Evolutionary conservation across 1,140 invertebrate genomes (phyloP).

Genomic region (Batillaria attramentaria): DNA sequence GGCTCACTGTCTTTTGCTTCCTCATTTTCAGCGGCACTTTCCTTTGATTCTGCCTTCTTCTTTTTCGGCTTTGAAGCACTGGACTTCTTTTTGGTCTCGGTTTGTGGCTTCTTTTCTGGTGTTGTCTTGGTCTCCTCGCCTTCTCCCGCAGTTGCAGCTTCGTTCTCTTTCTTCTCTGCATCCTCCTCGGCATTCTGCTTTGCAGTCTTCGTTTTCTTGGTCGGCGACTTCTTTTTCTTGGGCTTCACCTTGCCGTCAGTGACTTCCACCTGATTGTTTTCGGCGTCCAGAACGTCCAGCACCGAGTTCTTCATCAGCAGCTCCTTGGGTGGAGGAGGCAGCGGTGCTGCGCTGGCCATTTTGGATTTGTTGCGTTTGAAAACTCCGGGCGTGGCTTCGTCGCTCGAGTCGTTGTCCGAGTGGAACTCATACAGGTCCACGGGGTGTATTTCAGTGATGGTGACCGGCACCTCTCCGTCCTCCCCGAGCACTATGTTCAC

Average conservation of each 20-base stretch:
- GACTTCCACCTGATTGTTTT: constrained; percentile 18
- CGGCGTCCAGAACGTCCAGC: constrained; percentile 32
- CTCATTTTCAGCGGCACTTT: constrained; percentile 10
- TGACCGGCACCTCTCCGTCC: constrained; percentile 7
- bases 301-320: constrained; percentile 40
- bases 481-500: constrained; percentile 9
- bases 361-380: constrained; percentile 40
- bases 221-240: constrained; percentile 42
- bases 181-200: constrained; percentile 33
- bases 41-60: constrained; percentile 35
- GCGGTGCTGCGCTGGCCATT: constrained; percentile 34
- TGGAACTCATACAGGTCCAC: constrained; percentile 61
- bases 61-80: constrained; percentile 26
- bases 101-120: constrained; percentile 31
- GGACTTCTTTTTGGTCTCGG: constrained; percentile 38
- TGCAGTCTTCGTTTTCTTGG: constrained; percentile 33
- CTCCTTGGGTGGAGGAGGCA: constrained; percentile 41
- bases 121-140: constrained; percentile 17
- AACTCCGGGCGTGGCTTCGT: constrained; percentile 43
- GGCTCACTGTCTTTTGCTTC: constrained; percentile 12
- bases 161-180: constrained; percentile 28
- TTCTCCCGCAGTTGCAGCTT: neutral
- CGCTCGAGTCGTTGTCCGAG: constrained; percentile 57
- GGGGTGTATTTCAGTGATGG: constrained; percentile 29
- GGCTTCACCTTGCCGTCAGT: constrained; percentile 14